A percentile compares a stretch with the other conserved stretches of the same genome.
Evolutionary conservation across 2,888 invertebrate species (phyloP).

Genomic region (Lasioglossum calceatum): DNA sequence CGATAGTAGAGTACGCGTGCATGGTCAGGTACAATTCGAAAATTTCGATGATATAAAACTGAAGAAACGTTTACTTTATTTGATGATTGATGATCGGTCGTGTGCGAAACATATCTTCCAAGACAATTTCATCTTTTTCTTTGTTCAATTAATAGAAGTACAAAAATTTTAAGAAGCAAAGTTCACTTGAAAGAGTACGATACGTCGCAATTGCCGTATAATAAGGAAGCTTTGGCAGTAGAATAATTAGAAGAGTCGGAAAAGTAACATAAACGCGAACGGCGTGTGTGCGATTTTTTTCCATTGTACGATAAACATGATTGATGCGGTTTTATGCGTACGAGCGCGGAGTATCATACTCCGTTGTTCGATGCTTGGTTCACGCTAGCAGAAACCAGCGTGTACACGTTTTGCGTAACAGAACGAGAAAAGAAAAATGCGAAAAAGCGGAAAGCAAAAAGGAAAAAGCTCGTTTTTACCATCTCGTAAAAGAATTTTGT

Average conservation of each 20-base stretch:
- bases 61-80: conserved; percentile 69
- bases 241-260: conserved; percentile 64
- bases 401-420: not conserved
- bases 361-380: conserved; percentile 41
- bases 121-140: conserved; percentile 52
- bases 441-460: not conserved
- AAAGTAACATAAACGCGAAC: conserved; percentile 63
- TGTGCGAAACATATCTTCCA: conserved; percentile 62
- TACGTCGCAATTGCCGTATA: conserved; percentile 65
- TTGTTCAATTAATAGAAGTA: conserved; percentile 63
- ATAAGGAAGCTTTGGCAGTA: conserved; percentile 72
- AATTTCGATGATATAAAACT: conserved; percentile 57
- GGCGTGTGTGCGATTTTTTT: conserved; percentile 54
- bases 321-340: conserved; percentile 42
- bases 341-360: conserved; percentile 17
- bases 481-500: too few species aligned
- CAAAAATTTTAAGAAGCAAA: conserved; percentile 70
- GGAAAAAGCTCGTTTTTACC: too few species aligned
- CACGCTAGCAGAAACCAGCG: conserved; percentile 18
- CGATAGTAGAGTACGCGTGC: not conserved
- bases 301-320: conserved; percentile 45
- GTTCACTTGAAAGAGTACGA: conserved; percentile 58
- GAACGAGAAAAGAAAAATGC: not conserved
- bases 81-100: conserved; percentile 47
- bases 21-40: conserved; percentile 49